These are phyloP conservation scores for Cyclophora punctaria DNA, from an alignment of 2,888 invertebrate species.

Conservation along the genomic window DNA sequence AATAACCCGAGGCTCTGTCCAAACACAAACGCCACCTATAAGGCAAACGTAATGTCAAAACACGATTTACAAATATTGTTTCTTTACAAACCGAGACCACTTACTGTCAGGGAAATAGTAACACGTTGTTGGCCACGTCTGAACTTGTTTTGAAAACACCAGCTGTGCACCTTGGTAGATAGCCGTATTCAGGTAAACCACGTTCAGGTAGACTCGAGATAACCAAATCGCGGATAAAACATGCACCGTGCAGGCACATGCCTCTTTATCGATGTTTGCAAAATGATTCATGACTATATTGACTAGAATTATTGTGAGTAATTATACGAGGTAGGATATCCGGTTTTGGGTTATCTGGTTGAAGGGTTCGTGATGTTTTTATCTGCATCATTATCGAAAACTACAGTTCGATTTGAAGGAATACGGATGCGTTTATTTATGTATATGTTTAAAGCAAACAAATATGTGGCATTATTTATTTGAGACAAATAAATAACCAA, in stretches of 20 bases:
- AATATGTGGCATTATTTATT: no score
- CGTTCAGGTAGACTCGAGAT: slow-evolving; percentile 4
- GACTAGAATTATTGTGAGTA: slow-evolving; percentile 5
- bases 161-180: slow-evolving; percentile 16
- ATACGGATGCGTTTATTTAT: no score
- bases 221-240: slow-evolving; percentile 8
- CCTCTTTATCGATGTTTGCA: slow-evolving; percentile 7
- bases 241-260: slow-evolving; percentile 10
- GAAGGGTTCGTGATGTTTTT: slow-evolving; percentile 1
- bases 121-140: no score
- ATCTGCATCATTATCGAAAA: not conserved
- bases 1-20: no score
- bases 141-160: slow-evolving; percentile 14
- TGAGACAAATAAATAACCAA: no score
- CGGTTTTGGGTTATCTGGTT: slow-evolving; percentile 5
- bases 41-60: no score
- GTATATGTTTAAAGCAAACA: no score
- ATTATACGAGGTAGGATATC: slow-evolving; percentile 8
- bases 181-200: slow-evolving; percentile 10
- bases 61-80: no score
- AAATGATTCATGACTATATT: slow-evolving; percentile 4
- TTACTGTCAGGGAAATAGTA: no score
- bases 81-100: no score
- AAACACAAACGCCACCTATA: no score
- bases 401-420: no score